phyloP scores from a whole-genome alignment of 2,113 vertebrate genomes.

The Pelecanus crispus region DNA sequence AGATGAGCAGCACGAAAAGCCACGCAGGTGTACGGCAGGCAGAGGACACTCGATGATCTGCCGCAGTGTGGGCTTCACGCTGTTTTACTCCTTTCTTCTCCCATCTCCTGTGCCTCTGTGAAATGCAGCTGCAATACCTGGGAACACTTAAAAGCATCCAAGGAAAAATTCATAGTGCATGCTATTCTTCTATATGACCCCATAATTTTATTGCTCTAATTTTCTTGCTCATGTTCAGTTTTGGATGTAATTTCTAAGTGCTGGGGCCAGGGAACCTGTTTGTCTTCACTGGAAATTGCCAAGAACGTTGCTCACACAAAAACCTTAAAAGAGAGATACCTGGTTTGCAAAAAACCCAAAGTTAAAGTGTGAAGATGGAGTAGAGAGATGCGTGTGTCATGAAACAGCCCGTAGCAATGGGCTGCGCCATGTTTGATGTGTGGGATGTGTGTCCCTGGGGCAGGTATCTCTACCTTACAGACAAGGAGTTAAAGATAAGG shows the following conservation, averaged over 20 bases:
- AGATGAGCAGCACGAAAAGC: neutral
- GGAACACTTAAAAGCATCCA: neutral
- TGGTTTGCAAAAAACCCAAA: neutral
- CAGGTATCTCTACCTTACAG: neutral
- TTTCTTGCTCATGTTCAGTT: neutral
- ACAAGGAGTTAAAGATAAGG: neutral
- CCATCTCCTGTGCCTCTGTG: neutral
- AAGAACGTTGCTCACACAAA: neutral
- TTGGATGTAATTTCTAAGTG: neutral
- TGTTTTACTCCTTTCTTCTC: neutral
- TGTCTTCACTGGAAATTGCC: neutral
- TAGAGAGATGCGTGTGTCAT: rapidly evolving
- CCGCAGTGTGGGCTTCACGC: rapidly evolving
- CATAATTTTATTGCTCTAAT: neutral
- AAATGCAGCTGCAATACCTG: neutral
- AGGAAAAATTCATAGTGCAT: neutral
- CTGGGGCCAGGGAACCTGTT: neutral
- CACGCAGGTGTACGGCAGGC: neutral
- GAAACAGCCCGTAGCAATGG: neutral
- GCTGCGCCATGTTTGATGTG: rapidly evolving
- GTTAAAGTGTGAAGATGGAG: neutral
- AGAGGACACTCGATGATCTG: neutral
- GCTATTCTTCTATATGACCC: neutral
- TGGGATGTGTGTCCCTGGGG: too few relatives aligned
- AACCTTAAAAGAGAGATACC: neutral